Evolutionary conservation across 2,113 vertebrate species (phyloP).

Genomic region (Nematolebias whitei): DNA sequence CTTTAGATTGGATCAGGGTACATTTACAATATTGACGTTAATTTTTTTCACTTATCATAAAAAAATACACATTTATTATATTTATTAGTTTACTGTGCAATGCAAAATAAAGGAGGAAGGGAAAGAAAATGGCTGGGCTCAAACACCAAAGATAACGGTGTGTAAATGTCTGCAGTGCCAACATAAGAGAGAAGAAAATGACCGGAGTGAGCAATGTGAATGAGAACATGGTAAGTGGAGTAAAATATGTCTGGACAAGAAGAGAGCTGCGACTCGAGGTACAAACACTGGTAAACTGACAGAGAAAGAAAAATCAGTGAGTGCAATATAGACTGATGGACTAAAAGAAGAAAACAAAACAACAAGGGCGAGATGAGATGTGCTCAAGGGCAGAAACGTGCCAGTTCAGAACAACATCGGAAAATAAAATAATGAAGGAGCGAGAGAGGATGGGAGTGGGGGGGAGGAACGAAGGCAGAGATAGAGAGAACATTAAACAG

Average conservation of each 20-base stretch:
- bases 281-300: constrained; percentile 3
- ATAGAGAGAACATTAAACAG: constrained; percentile 31
- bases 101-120: background rate
- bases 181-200: constrained; percentile 11
- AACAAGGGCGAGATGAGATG: constrained; percentile 23
- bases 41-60: constrained; percentile 1
- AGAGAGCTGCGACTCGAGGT: constrained; percentile 17
- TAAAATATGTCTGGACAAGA: constrained; percentile 31
- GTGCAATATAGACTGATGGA: constrained; percentile 3
- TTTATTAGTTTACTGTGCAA: too few species aligned
- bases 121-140: background rate
- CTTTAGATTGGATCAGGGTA: too few species aligned
- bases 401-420: constrained; percentile 30
- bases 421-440: constrained; percentile 34
- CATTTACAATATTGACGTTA: too few species aligned
- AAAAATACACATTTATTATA: too few species aligned
- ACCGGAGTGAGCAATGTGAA: constrained; percentile 9
- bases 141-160: background rate
- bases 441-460: constrained; percentile 7
- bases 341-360: constrained; percentile 24
- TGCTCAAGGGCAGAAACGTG: background rate
- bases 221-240: constrained; percentile 5
- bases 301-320: background rate
- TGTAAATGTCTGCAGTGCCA: constrained; percentile 1
- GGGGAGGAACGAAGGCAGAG: background rate